Percentiles rank a stretch among this genome's conserved stretches.
Conservation (phyloP, 2,888 invertebrate genomes). For the Conomelus anceps region DNA sequence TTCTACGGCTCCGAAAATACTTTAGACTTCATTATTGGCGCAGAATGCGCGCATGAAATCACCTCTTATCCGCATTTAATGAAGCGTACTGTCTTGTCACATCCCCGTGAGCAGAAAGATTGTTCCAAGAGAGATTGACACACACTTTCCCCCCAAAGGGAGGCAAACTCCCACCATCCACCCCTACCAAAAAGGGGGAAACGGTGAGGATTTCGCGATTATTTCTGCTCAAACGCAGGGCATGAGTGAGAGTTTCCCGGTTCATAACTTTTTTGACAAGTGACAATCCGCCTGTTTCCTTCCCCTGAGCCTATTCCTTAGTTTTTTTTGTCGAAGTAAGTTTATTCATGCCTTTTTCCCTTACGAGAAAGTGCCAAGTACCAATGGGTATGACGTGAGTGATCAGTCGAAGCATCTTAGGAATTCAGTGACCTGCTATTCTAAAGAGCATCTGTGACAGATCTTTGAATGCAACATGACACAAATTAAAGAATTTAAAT, state of each 20-base stretch:
- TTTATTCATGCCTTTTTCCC: neutral
- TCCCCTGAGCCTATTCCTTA: neutral
- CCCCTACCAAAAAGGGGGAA: too few relatives aligned
- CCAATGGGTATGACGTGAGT: neutral
- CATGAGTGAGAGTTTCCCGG: neutral
- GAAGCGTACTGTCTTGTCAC: neutral
- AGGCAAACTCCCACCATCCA: too few relatives aligned
- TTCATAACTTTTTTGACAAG: neutral
- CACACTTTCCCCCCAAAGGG: neutral
- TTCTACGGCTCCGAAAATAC: neutral
- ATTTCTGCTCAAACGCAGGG: neutral
- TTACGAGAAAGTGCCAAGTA: neutral
- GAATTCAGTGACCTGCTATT: too few relatives aligned
- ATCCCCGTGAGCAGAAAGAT: neutral
- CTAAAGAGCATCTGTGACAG: too few relatives aligned
- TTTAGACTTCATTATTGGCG: neutral
- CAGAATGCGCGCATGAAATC: neutral
- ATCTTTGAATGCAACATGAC: too few relatives aligned
- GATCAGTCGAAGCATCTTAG: too few relatives aligned
- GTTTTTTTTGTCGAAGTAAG: neutral
- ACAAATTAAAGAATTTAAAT: too few relatives aligned
- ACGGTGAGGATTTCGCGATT: neutral
- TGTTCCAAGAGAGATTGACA: neutral
- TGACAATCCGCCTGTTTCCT: neutral
- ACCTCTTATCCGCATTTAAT: neutral